Evolutionary conservation across 23 tunicate species (phyloP), one percentile per base, ranked within the genome.

Genomic region (Halocynthia roretzi): DNA sequence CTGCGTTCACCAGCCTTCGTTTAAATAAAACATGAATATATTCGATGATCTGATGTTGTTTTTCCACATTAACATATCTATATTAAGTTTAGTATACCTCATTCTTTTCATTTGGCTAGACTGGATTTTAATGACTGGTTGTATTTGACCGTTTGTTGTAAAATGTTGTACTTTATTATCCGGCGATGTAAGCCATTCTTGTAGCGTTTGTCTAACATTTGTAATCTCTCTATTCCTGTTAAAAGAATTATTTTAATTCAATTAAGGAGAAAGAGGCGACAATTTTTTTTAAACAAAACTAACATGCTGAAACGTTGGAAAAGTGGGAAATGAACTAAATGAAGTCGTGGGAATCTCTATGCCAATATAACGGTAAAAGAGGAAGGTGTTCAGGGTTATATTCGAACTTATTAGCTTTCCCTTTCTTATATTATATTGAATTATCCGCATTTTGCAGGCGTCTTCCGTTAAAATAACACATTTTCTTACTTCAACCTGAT

Each of bases 141-240:
- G 78, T 14, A 74, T 5, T 74, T 74, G 78, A 5, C 78, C 78
- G 56, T 74, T 74, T 12, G 78, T 74, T 11, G 78, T 74, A 6
- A 54, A 74, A 14, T 54, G 56, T 50, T 54, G 55, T 10, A 74
- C 64, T 8, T 74, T 19, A 6, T 74, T 74, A 5, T 74, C 60
- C 56, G 31, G 55, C 60, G 31, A 22, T 10, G 56, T 74, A 14
- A 74, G 56, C 78, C 78, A 74, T 8, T 74, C 56, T 2, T 74
- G 64, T 7, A 74, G 17, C 6, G 78, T 74, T 54, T 54, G 60
- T 7, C 78, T 62, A 48, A 22, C 78, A 10, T 20, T 23, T 2
- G 56, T 23, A 22, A 54, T 53, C 31, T 74, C 78, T 10, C 5
- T 20, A 56, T 74, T 74, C 56, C 78, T 74, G 62, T 8, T 14